A percentile compares a stretch with the other conserved stretches of the same genome.
These are phyloP conservation scores for Drosophila gunungcola DNA, from an alignment of 1,140 invertebrate genomes.

Conservation along the genomic window DNA sequence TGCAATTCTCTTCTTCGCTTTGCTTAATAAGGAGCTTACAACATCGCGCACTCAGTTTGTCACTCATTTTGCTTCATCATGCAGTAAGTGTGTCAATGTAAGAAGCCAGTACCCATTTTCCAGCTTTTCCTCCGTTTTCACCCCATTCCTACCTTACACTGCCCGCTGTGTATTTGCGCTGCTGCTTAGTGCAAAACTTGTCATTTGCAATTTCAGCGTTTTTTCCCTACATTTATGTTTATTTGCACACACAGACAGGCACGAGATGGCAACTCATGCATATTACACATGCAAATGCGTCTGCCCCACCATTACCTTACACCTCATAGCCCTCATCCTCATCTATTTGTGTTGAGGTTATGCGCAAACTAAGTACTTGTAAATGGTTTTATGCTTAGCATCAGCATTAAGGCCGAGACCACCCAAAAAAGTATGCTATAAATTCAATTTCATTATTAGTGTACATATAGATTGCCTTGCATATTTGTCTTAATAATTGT, in stretches of 20 bases:
- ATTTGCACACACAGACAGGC: slow-evolving; percentile 39
- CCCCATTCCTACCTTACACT: not conserved
- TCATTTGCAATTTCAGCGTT: slow-evolving; percentile 80
- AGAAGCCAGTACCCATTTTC: slow-evolving; percentile 33
- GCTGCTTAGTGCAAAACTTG: slow-evolving; percentile 80
- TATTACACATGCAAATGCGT: slow-evolving; percentile 70
- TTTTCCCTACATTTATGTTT: slow-evolving; percentile 52
- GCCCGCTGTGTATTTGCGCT: slow-evolving; percentile 62
- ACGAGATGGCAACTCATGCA: slow-evolving; percentile 61
- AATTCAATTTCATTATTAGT: not conserved
- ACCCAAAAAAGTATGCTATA: slow-evolving; percentile 38
- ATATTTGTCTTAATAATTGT: too few species aligned
- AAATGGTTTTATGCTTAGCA: slow-evolving; percentile 68
- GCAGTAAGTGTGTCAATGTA: slow-evolving; percentile 81
- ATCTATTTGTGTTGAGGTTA: slow-evolving; percentile 56
- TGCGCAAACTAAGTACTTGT: slow-evolving; percentile 74
- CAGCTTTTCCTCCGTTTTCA: slow-evolving; percentile 4
- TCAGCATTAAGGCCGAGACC: slow-evolving; percentile 31
- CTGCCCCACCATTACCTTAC: not conserved
- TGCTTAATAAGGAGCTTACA: slow-evolving; percentile 79
- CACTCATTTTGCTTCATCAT: slow-evolving; percentile 82
- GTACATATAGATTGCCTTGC: too few species aligned
- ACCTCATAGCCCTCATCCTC: not conserved
- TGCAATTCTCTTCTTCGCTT: slow-evolving; percentile 20
- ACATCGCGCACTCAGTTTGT: slow-evolving; percentile 76